These are phyloP conservation scores for Takifugu ocellatus DNA, from an alignment of 2,797 vertebrate genomes.

Conservation along the genomic window DNA sequence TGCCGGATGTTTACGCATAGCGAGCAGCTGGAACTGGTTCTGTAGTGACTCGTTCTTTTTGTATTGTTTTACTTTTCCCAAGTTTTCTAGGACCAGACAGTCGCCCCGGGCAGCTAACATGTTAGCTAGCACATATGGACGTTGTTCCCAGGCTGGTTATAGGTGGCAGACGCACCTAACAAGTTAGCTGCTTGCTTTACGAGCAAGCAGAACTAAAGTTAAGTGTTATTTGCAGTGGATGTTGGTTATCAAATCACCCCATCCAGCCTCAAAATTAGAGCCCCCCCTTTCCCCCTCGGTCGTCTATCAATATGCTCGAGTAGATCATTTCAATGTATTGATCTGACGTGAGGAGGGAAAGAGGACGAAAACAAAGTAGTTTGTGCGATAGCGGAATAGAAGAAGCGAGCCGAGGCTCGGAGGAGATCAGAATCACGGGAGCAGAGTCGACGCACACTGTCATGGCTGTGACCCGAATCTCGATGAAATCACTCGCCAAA, in stretches of 20 bases:
- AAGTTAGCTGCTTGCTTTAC: conserved; percentile 44
- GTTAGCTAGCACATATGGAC: conserved; percentile 60
- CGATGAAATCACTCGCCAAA: conserved; percentile 66
- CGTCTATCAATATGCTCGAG: conserved; percentile 39
- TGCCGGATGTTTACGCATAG: not conserved
- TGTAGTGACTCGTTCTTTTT: not conserved
- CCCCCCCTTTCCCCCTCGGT: not conserved
- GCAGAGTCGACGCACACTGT: conserved; percentile 31
- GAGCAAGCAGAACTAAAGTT: conserved; percentile 15
- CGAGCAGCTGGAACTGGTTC: not conserved
- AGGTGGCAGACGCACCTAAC: conserved; percentile 45
- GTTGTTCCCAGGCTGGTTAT: conserved; percentile 38
- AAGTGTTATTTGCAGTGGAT: conserved; percentile 14
- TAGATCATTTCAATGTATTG: conserved; percentile 46
- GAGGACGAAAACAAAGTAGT: conserved; percentile 1
- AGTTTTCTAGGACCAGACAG: conserved; percentile 63
- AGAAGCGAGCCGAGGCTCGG: conserved; percentile 15
- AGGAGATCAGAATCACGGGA: conserved; percentile 27
- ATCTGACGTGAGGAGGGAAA: conserved; percentile 48
- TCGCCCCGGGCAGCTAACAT: conserved; percentile 51
- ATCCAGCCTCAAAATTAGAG: not conserved
- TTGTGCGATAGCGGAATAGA: conserved; percentile 4
- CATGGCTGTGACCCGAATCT: conserved; percentile 61
- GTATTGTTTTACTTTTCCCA: conserved; percentile 34
- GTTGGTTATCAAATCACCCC: conserved; percentile 10